Evolutionary conservation across 2,888 invertebrate genomes (phyloP).

Genomic region (Dioctria linearis): DNA sequence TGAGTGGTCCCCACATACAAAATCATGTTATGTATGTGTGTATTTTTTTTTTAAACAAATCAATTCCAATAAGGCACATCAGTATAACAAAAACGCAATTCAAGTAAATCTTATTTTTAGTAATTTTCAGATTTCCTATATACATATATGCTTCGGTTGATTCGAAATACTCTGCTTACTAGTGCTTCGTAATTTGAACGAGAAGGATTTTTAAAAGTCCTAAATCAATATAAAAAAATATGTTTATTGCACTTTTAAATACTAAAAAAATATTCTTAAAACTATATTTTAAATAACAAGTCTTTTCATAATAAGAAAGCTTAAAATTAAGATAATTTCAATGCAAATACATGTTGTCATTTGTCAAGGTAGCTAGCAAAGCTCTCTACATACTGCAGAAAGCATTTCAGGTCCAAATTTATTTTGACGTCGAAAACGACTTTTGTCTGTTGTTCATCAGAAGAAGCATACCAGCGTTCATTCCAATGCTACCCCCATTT

Average conservation of each 20-base stretch:
- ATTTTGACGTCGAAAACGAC: slow-evolving; percentile 64
- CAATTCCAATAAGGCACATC: no score
- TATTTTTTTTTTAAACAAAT: no score
- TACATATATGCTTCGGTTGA: no score
- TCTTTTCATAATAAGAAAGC: slow-evolving; percentile 5
- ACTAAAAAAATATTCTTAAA: background rate
- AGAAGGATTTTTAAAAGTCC: background rate
- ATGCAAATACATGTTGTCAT: background rate
- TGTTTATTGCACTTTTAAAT: background rate
- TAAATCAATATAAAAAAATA: background rate
- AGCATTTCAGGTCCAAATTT: slow-evolving; percentile 42
- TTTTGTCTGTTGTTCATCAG: slow-evolving; percentile 74
- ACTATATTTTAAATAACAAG: slow-evolving; percentile 1
- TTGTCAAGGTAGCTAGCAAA: background rate
- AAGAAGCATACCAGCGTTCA: slow-evolving; percentile 79
- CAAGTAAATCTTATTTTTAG: no score
- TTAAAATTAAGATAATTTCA: slow-evolving; percentile 13
- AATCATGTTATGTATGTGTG: no score
- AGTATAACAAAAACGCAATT: no score
- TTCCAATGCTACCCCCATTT: slow-evolving; percentile 82
- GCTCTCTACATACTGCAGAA: background rate
- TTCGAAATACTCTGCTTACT: no score
- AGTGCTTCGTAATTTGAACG: slow-evolving; percentile 58
- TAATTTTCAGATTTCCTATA: no score
- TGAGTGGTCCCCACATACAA: no score